Evolutionary conservation across 2,113 vertebrate species (phyloP).

Genomic region (Ovis canadensis): DNA sequence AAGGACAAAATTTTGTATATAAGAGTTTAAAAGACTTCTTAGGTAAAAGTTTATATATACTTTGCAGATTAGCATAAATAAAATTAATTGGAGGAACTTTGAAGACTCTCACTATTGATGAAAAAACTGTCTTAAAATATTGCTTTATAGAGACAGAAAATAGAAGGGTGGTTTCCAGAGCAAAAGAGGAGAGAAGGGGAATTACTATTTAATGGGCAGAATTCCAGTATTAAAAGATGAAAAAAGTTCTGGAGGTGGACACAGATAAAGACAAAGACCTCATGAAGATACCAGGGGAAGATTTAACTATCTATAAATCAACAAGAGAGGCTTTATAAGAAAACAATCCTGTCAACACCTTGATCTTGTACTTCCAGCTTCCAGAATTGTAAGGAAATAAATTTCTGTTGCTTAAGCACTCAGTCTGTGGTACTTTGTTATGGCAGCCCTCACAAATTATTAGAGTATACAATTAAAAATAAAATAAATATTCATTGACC

Average conservation of each 20-base stretch:
- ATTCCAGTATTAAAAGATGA: not conserved
- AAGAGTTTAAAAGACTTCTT: not conserved
- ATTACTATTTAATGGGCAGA: not conserved
- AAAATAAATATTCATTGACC: not conserved
- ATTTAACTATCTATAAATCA: not conserved
- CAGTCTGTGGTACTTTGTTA: not conserved
- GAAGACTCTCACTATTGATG: not conserved
- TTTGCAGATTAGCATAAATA: not conserved
- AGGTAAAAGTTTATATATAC: not conserved
- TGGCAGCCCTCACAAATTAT: not conserved
- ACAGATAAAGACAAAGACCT: not conserved
- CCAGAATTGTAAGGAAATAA: not conserved
- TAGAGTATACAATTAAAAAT: not conserved
- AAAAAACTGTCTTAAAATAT: not conserved
- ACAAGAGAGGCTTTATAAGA: not conserved
- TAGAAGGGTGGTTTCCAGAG: not conserved
- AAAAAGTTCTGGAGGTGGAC: not conserved
- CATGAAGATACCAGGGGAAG: not conserved
- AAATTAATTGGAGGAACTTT: not conserved
- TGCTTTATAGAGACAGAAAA: not conserved
- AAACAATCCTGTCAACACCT: not conserved
- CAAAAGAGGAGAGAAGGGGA: not conserved
- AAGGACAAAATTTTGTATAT: not conserved
- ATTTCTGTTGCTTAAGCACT: not conserved
- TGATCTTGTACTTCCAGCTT: not conserved